Conservation (phyloP, 2,113 vertebrate species). For the Sarotherodon lohbergeri region DNA sequence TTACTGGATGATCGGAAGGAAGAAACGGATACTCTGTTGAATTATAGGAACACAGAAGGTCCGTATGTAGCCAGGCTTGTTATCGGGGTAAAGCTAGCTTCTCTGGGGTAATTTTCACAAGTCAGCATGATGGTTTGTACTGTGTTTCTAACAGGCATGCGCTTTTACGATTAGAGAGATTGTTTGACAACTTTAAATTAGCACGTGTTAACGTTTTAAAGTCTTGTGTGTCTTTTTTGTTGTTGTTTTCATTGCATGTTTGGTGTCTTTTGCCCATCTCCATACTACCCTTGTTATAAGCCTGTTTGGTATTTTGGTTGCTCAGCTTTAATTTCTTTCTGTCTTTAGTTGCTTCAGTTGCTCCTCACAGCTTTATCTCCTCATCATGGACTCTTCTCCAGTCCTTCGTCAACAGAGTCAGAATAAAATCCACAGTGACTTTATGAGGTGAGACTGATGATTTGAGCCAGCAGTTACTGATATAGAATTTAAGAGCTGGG, state of each 20-base stretch:
- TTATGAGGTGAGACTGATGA: constrained; percentile 42
- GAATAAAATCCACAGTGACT: constrained; percentile 46
- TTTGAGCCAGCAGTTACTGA: not conserved
- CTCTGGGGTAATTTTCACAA: not conserved
- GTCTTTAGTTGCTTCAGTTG: not conserved
- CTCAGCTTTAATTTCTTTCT: not conserved
- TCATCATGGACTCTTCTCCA: constrained; percentile 51
- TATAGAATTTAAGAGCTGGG: fast-evolving
- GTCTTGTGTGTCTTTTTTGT: not conserved
- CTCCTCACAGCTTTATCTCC: not conserved
- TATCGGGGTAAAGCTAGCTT: not conserved
- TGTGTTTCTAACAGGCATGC: not conserved
- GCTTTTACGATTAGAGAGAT: not conserved
- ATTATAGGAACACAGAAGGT: not conserved
- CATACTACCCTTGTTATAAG: not conserved
- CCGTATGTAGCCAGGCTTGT: not conserved
- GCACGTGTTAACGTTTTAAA: not conserved
- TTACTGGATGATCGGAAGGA: not conserved
- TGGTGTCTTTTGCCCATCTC: not conserved
- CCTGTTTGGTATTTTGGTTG: not conserved
- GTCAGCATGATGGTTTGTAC: not conserved
- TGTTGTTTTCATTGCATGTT: not conserved
- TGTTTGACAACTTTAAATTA: not conserved
- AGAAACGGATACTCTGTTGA: not conserved
- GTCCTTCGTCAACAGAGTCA: constrained; percentile 57